phyloP scores from a whole-genome alignment of 2,113 vertebrate genomes.

The Paratilapia polleni region DNA sequence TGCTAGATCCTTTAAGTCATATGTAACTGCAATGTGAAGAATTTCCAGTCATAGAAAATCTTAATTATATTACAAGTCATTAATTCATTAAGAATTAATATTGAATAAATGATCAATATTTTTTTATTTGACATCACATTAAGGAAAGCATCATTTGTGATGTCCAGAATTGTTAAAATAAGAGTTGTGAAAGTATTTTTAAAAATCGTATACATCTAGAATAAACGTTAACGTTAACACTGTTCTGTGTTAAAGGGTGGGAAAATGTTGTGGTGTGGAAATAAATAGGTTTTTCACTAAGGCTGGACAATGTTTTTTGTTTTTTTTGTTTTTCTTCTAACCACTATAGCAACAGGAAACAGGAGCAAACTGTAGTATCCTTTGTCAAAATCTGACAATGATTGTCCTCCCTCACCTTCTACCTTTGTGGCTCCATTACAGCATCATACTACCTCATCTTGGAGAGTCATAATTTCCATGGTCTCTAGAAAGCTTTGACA shows the following conservation, averaged over 20 bases:
- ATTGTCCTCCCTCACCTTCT: neutral
- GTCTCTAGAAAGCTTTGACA: conserved; percentile 7
- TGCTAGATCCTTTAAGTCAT: neutral
- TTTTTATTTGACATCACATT: neutral
- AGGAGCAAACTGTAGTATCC: neutral
- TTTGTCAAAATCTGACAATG: neutral
- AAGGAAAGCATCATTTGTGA: neutral
- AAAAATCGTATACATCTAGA: neutral
- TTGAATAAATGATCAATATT: neutral
- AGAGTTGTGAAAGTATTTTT: too few relatives aligned
- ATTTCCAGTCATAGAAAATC: neutral
- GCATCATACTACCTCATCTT: neutral
- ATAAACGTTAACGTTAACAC: neutral
- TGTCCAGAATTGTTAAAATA: neutral
- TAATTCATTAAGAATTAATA: neutral
- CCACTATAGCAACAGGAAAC: neutral
- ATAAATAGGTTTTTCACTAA: neutral
- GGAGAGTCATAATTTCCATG: neutral
- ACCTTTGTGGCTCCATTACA: neutral
- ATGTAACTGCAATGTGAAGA: neutral
- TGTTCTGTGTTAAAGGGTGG: neutral
- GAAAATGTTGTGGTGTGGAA: neutral
- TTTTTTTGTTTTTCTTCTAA: neutral
- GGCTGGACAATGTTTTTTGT: neutral
- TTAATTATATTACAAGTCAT: neutral